Evolutionary conservation across 2,888 invertebrate species (phyloP).

Genomic region (Oligia fasciuncula): DNA sequence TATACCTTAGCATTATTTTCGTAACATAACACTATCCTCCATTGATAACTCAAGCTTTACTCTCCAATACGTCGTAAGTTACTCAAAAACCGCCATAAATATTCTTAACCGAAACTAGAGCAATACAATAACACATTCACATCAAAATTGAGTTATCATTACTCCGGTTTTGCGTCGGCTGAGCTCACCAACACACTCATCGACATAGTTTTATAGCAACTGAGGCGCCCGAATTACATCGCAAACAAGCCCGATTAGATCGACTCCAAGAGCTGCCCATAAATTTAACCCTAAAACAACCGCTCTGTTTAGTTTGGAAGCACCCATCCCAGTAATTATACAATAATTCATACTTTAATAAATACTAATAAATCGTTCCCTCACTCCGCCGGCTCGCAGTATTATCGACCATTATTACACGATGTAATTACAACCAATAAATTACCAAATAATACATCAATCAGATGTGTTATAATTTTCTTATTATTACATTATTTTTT

Average conservation of each 20-base stretch:
- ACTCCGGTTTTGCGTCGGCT: conserved; percentile 57
- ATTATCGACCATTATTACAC: conserved; percentile 89
- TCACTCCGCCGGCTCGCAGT: conserved; percentile 77
- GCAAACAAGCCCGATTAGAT: conserved; percentile 83
- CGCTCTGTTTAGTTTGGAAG: conserved; percentile 88
- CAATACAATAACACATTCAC: conserved; percentile 67
- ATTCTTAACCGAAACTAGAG: conserved; percentile 64
- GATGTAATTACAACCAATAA: conserved; percentile 90
- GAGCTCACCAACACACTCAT: conserved; percentile 61
- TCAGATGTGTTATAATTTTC: conserved; percentile 90
- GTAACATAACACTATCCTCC: conserved; percentile 17
- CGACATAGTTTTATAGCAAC: conserved; percentile 66
- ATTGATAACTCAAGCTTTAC: conserved; percentile 40
- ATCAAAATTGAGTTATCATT: conserved; percentile 71
- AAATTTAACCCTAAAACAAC: conserved; percentile 88
- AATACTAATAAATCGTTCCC: conserved; percentile 89
- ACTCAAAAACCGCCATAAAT: conserved; percentile 64
- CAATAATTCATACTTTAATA: conserved; percentile 90
- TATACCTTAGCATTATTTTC: conserved; percentile 16
- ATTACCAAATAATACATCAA: conserved; percentile 90
- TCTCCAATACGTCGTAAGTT: conserved; percentile 43
- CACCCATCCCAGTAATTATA: conserved; percentile 89
- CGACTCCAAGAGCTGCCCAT: conserved; percentile 85
- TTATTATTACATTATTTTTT: conserved; percentile 80
- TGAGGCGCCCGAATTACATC: conserved; percentile 73